Conservation (phyloP, 2,888 invertebrate genomes). For the Pyrgus malvae region DNA sequence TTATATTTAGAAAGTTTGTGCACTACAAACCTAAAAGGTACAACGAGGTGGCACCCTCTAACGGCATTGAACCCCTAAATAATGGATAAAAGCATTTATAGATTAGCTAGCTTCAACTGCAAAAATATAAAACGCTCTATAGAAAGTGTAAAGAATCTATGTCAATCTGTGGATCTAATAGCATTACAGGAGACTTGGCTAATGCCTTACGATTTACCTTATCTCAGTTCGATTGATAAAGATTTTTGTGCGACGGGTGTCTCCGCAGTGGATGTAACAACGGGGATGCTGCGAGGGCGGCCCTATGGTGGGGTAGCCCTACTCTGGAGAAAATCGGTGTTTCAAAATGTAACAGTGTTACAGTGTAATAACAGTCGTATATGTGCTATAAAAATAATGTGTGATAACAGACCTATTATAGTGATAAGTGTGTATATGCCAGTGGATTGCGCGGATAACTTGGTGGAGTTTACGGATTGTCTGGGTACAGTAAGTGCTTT, state of each 20-base stretch:
- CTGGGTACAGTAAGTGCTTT: background rate
- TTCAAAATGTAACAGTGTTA: background rate
- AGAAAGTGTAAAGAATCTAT: background rate
- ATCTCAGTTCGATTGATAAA: background rate
- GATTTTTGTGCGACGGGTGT: background rate
- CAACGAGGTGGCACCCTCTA: background rate
- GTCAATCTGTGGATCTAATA: background rate
- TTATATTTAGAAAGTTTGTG: conserved; percentile 38
- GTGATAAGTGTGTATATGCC: background rate
- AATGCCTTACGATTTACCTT: background rate
- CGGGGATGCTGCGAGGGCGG: no score
- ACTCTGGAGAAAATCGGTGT: background rate
- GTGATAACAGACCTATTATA: background rate
- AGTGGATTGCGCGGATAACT: background rate
- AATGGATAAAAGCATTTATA: background rate
- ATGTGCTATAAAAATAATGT: background rate
- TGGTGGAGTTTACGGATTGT: background rate
- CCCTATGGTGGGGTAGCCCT: background rate
- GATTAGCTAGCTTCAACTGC: background rate
- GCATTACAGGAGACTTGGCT: background rate
- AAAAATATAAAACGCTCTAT: background rate
- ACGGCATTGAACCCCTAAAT: background rate
- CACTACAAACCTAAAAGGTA: conserved; percentile 20
- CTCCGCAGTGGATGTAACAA: no score
- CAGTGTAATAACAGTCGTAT: background rate